Evolutionary conservation across 2,888 invertebrate genomes (phyloP).

Genomic region (Arge pagana): DNA sequence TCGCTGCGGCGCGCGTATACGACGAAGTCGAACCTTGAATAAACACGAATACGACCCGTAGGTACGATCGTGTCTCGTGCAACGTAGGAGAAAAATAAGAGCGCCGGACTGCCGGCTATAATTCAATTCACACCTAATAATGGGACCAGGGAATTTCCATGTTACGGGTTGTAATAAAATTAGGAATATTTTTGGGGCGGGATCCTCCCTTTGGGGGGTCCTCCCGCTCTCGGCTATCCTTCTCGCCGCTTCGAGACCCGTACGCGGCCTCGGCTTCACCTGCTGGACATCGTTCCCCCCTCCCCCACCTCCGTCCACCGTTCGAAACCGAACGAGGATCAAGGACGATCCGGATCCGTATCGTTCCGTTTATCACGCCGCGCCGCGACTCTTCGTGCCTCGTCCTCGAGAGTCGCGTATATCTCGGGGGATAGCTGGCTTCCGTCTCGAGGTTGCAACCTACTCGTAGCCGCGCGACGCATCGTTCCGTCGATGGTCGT

Average conservation of each 20-base stretch:
- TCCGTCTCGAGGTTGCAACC: too few relatives aligned
- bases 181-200: conserved; percentile 46
- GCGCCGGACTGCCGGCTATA: conserved; percentile 39
- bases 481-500: too few relatives aligned
- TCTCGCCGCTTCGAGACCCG: conserved; percentile 18
- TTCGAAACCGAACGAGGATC: too few relatives aligned
- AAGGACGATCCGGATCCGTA: too few relatives aligned
- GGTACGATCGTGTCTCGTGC: conserved; percentile 17
- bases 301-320: too few relatives aligned
- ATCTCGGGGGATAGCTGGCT: too few relatives aligned
- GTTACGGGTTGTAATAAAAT: conserved; percentile 49
- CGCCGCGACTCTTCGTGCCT: too few relatives aligned
- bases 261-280: conserved; percentile 17
- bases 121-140: conserved; percentile 55
- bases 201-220: conserved; percentile 45
- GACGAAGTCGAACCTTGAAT: conserved; percentile 16
- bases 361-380: too few relatives aligned
- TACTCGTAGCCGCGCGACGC: too few relatives aligned
- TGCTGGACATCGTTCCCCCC: conserved; percentile 24
- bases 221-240: conserved; percentile 10
- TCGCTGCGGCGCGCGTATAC: too few relatives aligned
- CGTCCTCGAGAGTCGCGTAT: too few relatives aligned
- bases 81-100: conserved; percentile 47
- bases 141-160: conserved; percentile 47
- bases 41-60: conserved; percentile 19